Evolutionary conservation across 64 coral and sea anemone genomes (phyloP).

Genomic region (Montipora capricornis): DNA sequence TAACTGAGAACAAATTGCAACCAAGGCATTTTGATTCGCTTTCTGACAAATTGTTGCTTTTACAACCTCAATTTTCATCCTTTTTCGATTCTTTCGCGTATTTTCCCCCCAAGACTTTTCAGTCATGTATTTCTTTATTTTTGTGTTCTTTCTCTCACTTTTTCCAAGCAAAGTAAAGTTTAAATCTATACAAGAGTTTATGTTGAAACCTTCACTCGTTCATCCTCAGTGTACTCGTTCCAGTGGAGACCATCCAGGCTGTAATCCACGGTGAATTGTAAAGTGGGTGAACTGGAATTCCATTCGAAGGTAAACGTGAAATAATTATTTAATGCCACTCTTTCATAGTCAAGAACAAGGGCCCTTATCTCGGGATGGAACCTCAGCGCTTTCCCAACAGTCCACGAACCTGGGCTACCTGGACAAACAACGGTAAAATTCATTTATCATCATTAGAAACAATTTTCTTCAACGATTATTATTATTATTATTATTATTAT

Average conservation of each 20-base stretch:
- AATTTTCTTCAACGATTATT: too few relatives aligned
- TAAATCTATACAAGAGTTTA: neutral
- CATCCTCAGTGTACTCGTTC: conserved; percentile 26
- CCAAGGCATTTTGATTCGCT: too few relatives aligned
- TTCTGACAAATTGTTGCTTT: too few relatives aligned
- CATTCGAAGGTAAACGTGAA: neutral
- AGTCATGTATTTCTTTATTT: too few relatives aligned
- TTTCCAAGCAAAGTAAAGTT: too few relatives aligned
- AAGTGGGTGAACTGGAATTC: neutral
- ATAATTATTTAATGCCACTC: neutral
- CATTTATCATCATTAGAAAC: neutral
- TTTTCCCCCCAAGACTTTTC: too few relatives aligned
- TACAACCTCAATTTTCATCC: too few relatives aligned
- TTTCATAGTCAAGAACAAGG: neutral
- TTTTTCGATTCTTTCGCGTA: too few relatives aligned
- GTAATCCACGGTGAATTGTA: conserved; percentile 19
- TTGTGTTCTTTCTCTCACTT: too few relatives aligned
- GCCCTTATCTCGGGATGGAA: neutral
- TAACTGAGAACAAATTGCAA: too few relatives aligned
- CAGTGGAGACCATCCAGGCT: conserved; percentile 30
- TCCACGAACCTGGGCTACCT: neutral
- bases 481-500: too few relatives aligned
- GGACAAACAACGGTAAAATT: neutral
- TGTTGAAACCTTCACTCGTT: conserved; percentile 3
- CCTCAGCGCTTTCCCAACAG: neutral